Evolutionary conservation across 2,888 invertebrate species (phyloP).

Genomic region (Lepidochitona cinerea): DNA sequence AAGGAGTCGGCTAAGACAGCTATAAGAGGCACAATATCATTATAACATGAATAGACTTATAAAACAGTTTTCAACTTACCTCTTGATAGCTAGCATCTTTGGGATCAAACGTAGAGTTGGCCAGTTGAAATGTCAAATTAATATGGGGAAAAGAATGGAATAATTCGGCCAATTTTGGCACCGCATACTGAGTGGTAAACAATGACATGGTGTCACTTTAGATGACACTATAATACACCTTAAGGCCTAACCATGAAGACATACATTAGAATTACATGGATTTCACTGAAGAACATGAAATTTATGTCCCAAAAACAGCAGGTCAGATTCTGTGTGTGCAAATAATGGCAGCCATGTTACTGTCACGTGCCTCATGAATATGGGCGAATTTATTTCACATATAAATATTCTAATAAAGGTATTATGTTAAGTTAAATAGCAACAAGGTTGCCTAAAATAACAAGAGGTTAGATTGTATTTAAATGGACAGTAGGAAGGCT

Average conservation of each 20-base stretch:
- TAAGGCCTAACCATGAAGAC: too few species aligned
- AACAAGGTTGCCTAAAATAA: too few species aligned
- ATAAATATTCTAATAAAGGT: background rate
- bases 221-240: too few species aligned
- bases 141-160: slow-evolving; percentile 93
- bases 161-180: slow-evolving; percentile 80
- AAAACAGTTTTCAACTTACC: too few species aligned
- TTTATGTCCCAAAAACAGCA: too few species aligned
- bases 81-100: slow-evolving; percentile 91
- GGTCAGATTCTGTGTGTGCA: background rate
- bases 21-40: too few species aligned
- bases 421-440: background rate
- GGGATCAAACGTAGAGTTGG: slow-evolving; percentile 93
- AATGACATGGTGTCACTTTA: background rate
- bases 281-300: too few species aligned
- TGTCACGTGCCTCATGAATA: slow-evolving; percentile 7
- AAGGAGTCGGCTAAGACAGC: too few species aligned
- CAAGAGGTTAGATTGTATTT: too few species aligned
- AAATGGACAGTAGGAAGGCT: too few species aligned
- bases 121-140: slow-evolving; percentile 89
- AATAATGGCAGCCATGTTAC: background rate
- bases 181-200: slow-evolving; percentile 4
- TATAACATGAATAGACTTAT: too few species aligned
- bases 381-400: background rate
- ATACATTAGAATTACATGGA: too few species aligned